Base-by-base conservation (phyloP, 2,797 vertebrate species). In the Rhinella marina region DNA sequence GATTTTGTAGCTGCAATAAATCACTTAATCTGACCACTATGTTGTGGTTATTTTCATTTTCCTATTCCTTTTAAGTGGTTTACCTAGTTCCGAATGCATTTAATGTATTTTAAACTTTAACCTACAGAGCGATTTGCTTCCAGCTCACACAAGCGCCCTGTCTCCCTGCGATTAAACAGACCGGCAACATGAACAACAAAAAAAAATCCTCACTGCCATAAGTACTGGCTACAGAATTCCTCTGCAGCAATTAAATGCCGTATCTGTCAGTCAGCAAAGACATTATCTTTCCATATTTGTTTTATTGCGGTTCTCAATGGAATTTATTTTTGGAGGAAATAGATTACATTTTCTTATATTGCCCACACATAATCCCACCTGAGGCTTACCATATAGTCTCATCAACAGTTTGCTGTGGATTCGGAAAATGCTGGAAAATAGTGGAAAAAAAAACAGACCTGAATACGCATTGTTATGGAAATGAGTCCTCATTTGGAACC, bases 1-100 rank as follows among this genome's bases (percentile, higher is more conserved):
- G 88, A 89, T 86, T 89, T 89, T 89, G 85, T 86, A 84, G 73
- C 73, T 86, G 88, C 88, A 86, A 89, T 89, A 89, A 89, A 89
- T 89, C 88, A 89, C 81, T 89, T 89, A 86, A 89, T 89, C 85
- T 84, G 64, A 86, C 88, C 88, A 83, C 79, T 83, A 79, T 89
- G 80, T 89, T 86, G 84, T 83, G 88, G 88, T 79, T 89, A 86
- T 89, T 89, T 89, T 89, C 84, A 86, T 86, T 89, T 89, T 87
- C 81, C 88, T 73, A 83, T 89, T 87, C 78, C 61, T 89, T 89
- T 89, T 89, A 89, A 89, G 88, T 89, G 81, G 75, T 89, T 87
- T 89, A 83, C 75, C 54, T 84, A 87, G 85, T 73, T 89, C 62
- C 56, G 75, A 86, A 89, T 87, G 80, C 54, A 84, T 89, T 86